Base-by-base conservation (phyloP, 2,113 vertebrate species). In the Eulemur macaco region DNA sequence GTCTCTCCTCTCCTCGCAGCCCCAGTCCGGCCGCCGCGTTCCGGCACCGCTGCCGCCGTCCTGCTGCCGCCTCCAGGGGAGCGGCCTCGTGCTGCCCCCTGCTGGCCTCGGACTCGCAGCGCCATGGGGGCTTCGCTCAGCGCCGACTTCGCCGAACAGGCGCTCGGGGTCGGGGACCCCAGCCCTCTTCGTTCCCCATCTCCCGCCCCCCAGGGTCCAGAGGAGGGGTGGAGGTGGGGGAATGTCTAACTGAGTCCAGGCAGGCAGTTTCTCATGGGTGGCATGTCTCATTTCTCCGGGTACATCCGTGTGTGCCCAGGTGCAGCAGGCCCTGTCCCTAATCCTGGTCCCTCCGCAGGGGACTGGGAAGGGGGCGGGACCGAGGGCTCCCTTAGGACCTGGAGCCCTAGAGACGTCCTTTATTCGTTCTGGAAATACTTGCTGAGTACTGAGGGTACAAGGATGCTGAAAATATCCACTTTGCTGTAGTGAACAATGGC, bases 11-110 rank as follows among this genome's bases (percentile, higher is more conserved):
- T 2, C 20, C 15, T n/a, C 3, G 4, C 13, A 0, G 29, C 7
- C 31, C 4, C 29, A 3, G 6, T 13, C 13, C 7, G 0, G 1
- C 21, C 0, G 68, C 42, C 76, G 18, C 6, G 3, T n/a, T 47
- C 20, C 50, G 14, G 37, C 54, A 18, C 10, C 6, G 21, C 58
- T 3, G 20, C 31, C 3, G 1, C 37, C 1, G 18, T 14, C 21
- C 27, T 0, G 17, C 23, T 0, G 18, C 42, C 64, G 1, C 31
- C 45, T 31, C 39, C 73, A 1, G 52, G 7, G 66, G 85, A 15
- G 83, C 31, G 86, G 89, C 42, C 76, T 92, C 69, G 23, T 95
- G 76, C 71, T 80, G 93, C 85, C 73, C 82, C 68, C 91, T 89
- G 77, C 96, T 73, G 97, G 58, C 31, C n/a, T 0, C 2, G 0